Evolutionary conservation across 2,113 vertebrate species (phyloP), one percentile per base, ranked within the genome.

Genomic region (Himantopus leucocephalus): DNA sequence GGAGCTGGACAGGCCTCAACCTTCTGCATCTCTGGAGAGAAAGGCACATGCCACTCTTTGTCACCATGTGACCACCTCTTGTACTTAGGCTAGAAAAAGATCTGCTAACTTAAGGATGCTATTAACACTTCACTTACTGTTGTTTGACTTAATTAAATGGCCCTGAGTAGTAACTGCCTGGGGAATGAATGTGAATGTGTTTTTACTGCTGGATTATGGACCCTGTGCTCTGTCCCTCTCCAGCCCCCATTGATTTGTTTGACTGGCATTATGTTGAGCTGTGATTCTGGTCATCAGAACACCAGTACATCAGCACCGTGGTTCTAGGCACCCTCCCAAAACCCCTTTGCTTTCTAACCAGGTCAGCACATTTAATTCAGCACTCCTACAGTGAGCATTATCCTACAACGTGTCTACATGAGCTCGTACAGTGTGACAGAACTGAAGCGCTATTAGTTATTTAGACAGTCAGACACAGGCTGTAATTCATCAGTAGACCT

Each of bases 11-110:
- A 67, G 4, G 6, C 5, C 39, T 62, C 58, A 72, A 1, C 2
- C 1, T 67, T 6, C 13, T 5, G 4, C 53, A 13, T 39, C 10
- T 62, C 64, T 78, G 48, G 23, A 64, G 30, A 35, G 3, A 55
- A 72, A 68, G 7, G 10, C 22, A 26, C 2, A 8, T 5, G 10
- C 20, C 12, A 6, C 8, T n/a, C 26, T 20, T 43, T 50, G 5
- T 41, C 26, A 39, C 16, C 5, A 4, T 58, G 30, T 22, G 35
- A 15, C 20, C 8, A 37, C 11, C 10, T 1, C 0, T 5, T 43
- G 21, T n/a, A 29, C 5, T 37, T 34, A 45, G 13, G 11, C 13
- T 87, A 47, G 68, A 47, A 47, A 56, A 79, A 15, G 3, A 20
- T 48, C 47, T 87, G 16, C 24, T 76, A 15, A 23, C 9, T 59